phyloP scores from a whole-genome alignment of 2,113 vertebrate species.

The Barnardius zonarius region DNA sequence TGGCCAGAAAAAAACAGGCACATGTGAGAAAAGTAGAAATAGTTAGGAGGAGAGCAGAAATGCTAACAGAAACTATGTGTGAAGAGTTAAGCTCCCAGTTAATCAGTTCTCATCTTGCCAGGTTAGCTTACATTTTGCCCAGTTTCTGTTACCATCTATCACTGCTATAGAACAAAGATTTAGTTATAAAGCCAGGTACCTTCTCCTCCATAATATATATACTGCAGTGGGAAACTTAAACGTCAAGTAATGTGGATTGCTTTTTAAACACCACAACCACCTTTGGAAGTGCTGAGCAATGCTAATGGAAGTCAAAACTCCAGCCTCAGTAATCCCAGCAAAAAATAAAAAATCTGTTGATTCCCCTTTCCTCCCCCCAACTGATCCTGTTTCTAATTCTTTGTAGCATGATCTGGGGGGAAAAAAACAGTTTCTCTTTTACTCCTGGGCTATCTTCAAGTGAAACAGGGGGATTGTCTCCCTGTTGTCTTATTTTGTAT shows the following conservation, averaged over 20 bases:
- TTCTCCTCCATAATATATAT: neutral
- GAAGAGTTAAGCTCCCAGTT: neutral
- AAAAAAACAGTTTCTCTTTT: accelerated
- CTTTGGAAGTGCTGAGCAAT: neutral
- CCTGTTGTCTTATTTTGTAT: neutral
- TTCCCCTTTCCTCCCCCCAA: neutral
- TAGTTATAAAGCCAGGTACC: neutral
- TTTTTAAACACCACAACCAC: neutral
- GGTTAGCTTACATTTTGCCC: neutral
- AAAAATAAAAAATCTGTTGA: neutral
- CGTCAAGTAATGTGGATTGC: neutral
- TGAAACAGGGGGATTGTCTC: neutral
- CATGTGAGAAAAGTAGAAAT: neutral
- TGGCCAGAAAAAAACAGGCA: neutral
- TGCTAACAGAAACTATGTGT: neutral
- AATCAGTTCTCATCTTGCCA: neutral
- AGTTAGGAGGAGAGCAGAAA: neutral
- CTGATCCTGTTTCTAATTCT: neutral
- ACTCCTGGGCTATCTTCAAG: neutral
- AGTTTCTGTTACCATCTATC: neutral
- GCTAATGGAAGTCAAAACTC: neutral
- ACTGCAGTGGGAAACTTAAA: neutral
- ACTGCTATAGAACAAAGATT: neutral
- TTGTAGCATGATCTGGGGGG: neutral
- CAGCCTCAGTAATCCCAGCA: too few species aligned